These are phyloP conservation scores for Penaeus japonicus DNA, from an alignment of 1,140 invertebrate genomes.

Conservation along the genomic window DNA sequence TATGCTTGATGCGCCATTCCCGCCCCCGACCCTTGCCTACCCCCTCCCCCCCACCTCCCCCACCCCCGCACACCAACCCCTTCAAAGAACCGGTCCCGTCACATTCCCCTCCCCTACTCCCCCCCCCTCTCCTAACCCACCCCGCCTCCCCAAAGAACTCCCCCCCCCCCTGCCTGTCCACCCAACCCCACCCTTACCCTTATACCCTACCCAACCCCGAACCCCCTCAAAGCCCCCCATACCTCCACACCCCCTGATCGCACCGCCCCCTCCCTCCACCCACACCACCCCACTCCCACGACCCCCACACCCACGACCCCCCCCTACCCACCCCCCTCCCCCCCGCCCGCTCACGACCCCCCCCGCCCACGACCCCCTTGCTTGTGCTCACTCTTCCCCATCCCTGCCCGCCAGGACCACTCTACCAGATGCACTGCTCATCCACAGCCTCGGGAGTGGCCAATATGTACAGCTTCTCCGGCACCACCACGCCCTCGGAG, in stretches of 20 bases:
- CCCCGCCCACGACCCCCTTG: not conserved
- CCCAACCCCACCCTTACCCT: too few relatives aligned
- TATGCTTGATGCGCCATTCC: too few relatives aligned
- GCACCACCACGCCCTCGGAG: constrained; percentile 50
- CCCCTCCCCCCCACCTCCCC: too few relatives aligned
- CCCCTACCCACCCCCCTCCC: not conserved
- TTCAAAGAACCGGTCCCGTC: too few relatives aligned
- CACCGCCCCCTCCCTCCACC: not conserved
- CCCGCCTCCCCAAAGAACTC: too few relatives aligned
- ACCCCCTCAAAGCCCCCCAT: not conserved
- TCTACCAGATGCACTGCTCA: constrained; percentile 62
- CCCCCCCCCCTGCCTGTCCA: too few relatives aligned
- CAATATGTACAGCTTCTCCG: constrained; percentile 63
- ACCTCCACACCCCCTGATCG: not conserved
- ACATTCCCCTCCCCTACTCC: too few relatives aligned
- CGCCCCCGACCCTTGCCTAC: too few relatives aligned
- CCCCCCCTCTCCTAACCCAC: too few relatives aligned
- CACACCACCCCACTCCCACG: not conserved
- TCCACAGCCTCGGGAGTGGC: constrained; percentile 62
- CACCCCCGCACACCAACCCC: too few relatives aligned
- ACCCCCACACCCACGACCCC: not conserved
- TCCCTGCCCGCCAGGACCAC: constrained; percentile 58
- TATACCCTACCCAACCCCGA: too few relatives aligned
- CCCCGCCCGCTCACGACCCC: not conserved
- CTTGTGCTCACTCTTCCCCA: not conserved